Base-by-base conservation (phyloP, 1,140 invertebrate species). In the Drosophila jambulina region DNA sequence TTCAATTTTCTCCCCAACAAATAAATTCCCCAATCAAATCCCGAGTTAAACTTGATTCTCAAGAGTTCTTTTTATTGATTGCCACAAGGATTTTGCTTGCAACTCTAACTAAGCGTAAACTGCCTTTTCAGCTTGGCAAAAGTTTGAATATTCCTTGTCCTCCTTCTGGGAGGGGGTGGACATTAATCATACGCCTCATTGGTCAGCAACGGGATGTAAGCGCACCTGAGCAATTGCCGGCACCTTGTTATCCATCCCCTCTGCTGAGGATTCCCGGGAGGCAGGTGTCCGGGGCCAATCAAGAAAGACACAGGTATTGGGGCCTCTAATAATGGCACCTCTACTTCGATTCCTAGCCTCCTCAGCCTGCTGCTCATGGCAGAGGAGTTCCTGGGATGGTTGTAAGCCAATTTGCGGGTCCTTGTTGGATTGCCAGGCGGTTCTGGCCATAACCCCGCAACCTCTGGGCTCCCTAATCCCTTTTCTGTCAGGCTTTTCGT, bases 101-200 rank as follows among this genome's bases (percentile, higher is more conserved):
- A 54, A 27, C 32, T 46, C 63, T 60, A 59, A 65, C 63, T 59
- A 60, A 67, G 54, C 63, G 43, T 34, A 46, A 67, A 67, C 51
- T 56, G 53, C 34, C 54, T 60, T 60, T 60, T 36, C 36, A 27
- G 23, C 56, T 23, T 23, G 10, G 10, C 32, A 48, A 15, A 68
- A 68, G 25, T 63, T 68, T 13, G 51, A 58, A 34, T 69, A 63
- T 63, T 63, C 23, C 38, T 15, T 36, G 10, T 38, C 29, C 49
- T 42, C 5, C 13, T 36, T 27, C 2, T 13, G n/a, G 19, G 25
- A n/a, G n/a, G 21, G 27, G 60, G 34, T 56, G 60, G 49, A 62
- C 71, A 86, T 86, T 82, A 82, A 86, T 86, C 79, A 82, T 86
- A 86, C 82, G 82, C 82, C 79, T 56, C 82, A 79, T 86, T 86